Percentiles rank a stretch among this genome's conserved stretches.
Conservation (phyloP, 2,888 invertebrate genomes). For the Argyresthia albistria region DNA sequence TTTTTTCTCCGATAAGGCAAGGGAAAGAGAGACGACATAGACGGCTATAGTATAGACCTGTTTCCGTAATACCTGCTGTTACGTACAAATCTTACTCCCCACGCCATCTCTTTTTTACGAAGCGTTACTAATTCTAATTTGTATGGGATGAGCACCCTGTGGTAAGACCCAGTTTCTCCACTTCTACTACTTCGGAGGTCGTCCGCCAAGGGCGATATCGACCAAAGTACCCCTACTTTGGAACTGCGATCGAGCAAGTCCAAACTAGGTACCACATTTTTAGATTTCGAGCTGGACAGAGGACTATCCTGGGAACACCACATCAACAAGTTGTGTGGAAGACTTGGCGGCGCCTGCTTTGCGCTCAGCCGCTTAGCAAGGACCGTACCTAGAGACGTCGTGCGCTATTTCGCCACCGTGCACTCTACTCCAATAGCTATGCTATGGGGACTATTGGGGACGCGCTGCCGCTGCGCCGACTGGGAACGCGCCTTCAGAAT, state of each 20-base stretch:
- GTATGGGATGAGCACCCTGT: too few species aligned
- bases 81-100: too few species aligned
- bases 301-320: constrained; percentile 3
- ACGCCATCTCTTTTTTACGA: too few species aligned
- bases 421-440: constrained; percentile 7
- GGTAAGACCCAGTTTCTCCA: constrained; percentile 7
- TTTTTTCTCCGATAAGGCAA: too few species aligned
- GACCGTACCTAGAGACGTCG: neutral
- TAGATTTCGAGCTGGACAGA: constrained; percentile 7
- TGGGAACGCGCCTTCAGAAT: constrained; percentile 7
- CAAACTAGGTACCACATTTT: neutral
- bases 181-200: neutral
- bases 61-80: too few species aligned
- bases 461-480: constrained; percentile 2
- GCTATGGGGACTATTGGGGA: constrained; percentile 6
- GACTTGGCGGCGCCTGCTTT: constrained; percentile 4
- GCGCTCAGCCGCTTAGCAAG: constrained; percentile 3
- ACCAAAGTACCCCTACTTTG: neutral
- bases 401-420: constrained; percentile 7
- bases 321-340: constrained; percentile 4
- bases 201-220: neutral
- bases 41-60: too few species aligned
- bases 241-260: neutral
- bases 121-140: too few species aligned
- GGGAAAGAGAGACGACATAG: too few species aligned